A percentile compares a stretch with the other conserved stretches of the same genome.
These are phyloP conservation scores for Mythimna loreyi DNA, from an alignment of 2,888 invertebrate genomes.

Conservation along the genomic window DNA sequence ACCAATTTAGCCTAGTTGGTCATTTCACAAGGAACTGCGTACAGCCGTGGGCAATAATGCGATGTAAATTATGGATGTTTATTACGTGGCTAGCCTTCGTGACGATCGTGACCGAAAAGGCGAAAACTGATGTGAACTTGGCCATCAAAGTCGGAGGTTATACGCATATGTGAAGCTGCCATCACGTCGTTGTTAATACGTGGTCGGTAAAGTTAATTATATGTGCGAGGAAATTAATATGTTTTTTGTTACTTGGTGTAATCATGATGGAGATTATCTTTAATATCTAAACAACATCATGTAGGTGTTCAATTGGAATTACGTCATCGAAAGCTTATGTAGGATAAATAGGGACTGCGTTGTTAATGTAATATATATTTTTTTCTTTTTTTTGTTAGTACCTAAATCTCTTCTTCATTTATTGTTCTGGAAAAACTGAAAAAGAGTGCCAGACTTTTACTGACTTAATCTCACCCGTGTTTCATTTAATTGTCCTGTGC, in stretches of 20 bases:
- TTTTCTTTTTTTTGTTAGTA: too few species aligned
- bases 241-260: conserved; percentile 34
- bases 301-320: conserved; percentile 20
- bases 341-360: not conserved
- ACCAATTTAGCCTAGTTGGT: conserved; percentile 78
- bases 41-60: conserved; percentile 55
- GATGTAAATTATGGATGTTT: conserved; percentile 71
- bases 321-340: conserved; percentile 14
- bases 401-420: too few species aligned
- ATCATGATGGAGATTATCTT: conserved; percentile 19
- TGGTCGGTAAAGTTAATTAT: conserved; percentile 38
- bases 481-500: not conserved
- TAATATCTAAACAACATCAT: not conserved
- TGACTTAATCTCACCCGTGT: too few species aligned
- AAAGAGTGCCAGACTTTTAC: too few species aligned
- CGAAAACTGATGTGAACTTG: conserved; percentile 73
- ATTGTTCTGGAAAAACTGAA: too few species aligned
- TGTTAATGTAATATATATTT: not conserved
- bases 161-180: conserved; percentile 45
- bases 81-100: conserved; percentile 77
- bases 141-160: conserved; percentile 45
- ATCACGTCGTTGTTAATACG: conserved; percentile 27
- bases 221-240: conserved; percentile 42
- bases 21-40: conserved; percentile 67
- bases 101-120: conserved; percentile 76